Percentiles rank a stretch among this genome's conserved stretches.
phyloP scores from a whole-genome alignment of 2,888 invertebrate species.

The Xestoiulus laeticollis region DNA sequence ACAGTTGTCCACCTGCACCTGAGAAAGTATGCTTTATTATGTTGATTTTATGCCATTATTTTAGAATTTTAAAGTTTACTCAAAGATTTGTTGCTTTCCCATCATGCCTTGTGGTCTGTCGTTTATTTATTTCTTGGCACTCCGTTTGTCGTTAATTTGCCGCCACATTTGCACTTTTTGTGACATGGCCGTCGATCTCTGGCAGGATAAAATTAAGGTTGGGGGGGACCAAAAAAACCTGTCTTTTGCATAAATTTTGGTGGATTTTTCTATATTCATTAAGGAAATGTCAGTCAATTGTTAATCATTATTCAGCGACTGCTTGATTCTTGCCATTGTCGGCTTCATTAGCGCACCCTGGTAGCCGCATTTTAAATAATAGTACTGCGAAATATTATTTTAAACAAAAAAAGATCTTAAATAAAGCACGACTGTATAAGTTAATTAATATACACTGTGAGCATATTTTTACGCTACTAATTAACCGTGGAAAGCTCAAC shows the following conservation, averaged over 20 bases:
- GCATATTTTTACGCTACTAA: conserved; percentile 16
- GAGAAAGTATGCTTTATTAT: background rate
- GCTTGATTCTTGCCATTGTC: conserved; percentile 43
- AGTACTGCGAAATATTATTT: background rate
- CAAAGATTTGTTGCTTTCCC: conserved; percentile 7
- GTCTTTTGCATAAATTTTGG: conserved; percentile 50
- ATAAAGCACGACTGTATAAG: background rate
- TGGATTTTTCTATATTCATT: conserved; percentile 49
- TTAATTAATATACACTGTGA: conserved; percentile 23
- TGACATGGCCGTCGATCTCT: conserved; percentile 15
- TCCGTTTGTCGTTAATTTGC: conserved; percentile 29
- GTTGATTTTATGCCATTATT: conserved; percentile 33
- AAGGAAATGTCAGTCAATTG: conserved; percentile 51
- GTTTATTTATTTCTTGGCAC: conserved; percentile 29
- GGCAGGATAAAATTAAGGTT: conserved; percentile 28
- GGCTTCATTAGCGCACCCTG: conserved; percentile 23
- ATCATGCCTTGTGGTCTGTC: background rate
- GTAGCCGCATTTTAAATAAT: background rate
- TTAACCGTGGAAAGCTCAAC: conserved; percentile 18
- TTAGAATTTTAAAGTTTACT: conserved; percentile 8
- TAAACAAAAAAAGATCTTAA: background rate
- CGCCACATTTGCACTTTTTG: conserved; percentile 37
- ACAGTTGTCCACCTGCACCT: background rate
- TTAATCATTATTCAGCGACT: conserved; percentile 44
- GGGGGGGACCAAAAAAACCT: conserved; percentile 44